Base-by-base conservation (phyloP, 2,797 vertebrate species). In the Vipera latastei region DNA sequence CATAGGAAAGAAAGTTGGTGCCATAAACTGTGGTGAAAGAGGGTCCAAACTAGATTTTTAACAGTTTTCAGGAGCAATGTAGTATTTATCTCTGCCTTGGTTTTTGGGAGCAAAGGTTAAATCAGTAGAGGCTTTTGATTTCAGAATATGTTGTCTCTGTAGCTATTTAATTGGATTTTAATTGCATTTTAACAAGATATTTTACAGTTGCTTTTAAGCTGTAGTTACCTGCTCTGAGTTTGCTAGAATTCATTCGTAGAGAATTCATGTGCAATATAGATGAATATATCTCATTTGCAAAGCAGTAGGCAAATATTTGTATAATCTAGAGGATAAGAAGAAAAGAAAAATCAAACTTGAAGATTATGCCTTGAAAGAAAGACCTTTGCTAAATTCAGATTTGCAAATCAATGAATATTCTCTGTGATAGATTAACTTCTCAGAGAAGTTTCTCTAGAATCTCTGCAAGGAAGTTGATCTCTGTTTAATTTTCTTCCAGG, bases 401-500 rank as follows among this genome's bases (percentile, higher is more conserved):
- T 92, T 92, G 38, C 94, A 95, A 91, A 94, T 96, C 97, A 96
- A 97, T 96, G 96, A 97, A 97, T 96, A 96, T 86, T 86, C 95
- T 95, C 97, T 94, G 92, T 96, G 96, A 96, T 96, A 97, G 97
- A 96, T 96, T 97, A 96, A 96, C 96, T 96, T 97, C 94, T 97
- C 94, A 96, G 97, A 97, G 97, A 97, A 97, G 96, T 97, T 98
- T 95, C 94, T 88, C 94, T 6, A 32, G 94, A 94, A 97, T 97
- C 96, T 97, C 97, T 78, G 14, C 95, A 96, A 94, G 90, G 94
- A 97, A 97, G 96, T 96, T 97, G 98, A 97, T 97, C 96, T 97
- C 97, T 96, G 91, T 95, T 95, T 96, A 95, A 97, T 97, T 97
- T 97, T 96, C 28, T 90, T 97, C 98, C 97, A 98, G 97, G 98